These are phyloP conservation scores for Nothocercus julius DNA, from an alignment of 2,113 vertebrate species.

Conservation along the genomic window DNA sequence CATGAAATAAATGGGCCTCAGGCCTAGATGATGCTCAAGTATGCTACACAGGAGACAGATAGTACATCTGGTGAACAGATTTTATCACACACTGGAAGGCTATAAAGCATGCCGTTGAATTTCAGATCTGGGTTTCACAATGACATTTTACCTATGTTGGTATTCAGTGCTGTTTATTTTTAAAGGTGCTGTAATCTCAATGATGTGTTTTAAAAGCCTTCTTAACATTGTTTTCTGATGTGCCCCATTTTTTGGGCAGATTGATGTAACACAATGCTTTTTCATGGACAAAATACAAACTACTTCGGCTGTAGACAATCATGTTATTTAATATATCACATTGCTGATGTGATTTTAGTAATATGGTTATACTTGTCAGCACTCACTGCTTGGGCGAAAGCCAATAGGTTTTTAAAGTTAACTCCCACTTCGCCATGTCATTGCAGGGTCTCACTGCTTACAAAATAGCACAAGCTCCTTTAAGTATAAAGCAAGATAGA, in stretches of 20 bases:
- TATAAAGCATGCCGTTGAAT: constrained; percentile 79
- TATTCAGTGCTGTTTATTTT: constrained; percentile 83
- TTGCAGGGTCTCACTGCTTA: constrained; percentile 24
- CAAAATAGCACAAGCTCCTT: not conserved
- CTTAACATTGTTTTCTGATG: constrained; percentile 76
- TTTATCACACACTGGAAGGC: constrained; percentile 85
- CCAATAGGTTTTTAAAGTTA: constrained; percentile 64
- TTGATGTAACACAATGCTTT: constrained; percentile 54
- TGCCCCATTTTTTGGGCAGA: constrained; percentile 63
- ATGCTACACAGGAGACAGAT: constrained; percentile 87
- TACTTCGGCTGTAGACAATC: constrained; percentile 3
- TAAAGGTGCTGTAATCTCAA: constrained; percentile 83
- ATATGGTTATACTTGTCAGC: constrained; percentile 75
- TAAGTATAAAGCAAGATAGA: constrained; percentile 37
- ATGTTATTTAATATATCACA: constrained; percentile 72
- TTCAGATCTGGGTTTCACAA: constrained; percentile 75
- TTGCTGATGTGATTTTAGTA: constrained; percentile 72
- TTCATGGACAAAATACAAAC: constrained; percentile 67
- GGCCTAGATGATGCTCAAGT: constrained; percentile 88
- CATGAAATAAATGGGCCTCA: constrained; percentile 97
- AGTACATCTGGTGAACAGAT: constrained; percentile 90
- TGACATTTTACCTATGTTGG: constrained; percentile 85
- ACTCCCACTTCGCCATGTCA: constrained; percentile 59
- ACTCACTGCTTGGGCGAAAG: constrained; percentile 73
- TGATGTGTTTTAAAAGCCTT: constrained; percentile 83